Conservation (phyloP, 2,797 vertebrate species). For the Gallinago solitaria region DNA sequence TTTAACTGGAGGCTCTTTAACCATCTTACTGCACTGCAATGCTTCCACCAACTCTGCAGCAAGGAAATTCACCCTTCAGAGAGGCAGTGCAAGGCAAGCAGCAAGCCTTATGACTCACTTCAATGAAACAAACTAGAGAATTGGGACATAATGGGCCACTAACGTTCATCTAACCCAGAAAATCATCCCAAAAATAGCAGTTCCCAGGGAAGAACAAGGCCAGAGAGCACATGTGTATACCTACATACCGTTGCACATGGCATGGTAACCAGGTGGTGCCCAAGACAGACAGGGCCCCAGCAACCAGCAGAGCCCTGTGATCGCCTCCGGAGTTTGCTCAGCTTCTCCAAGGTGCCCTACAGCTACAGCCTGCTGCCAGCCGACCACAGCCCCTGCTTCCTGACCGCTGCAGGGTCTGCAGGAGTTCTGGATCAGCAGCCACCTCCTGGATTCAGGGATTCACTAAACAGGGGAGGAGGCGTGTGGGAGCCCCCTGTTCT, state of each 20-base stretch:
- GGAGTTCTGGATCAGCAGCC: not conserved
- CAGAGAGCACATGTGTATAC: rapidly evolving
- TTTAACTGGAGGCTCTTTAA: not conserved
- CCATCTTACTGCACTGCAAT: not conserved
- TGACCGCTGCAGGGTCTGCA: not conserved
- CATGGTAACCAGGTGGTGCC: not conserved
- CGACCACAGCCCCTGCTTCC: not conserved
- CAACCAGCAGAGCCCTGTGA: not conserved
- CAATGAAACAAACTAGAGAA: not conserved
- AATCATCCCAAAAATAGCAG: not conserved
- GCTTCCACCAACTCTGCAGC: not conserved
- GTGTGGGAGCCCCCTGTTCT: not conserved
- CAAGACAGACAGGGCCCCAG: not conserved
- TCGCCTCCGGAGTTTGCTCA: rapidly evolving
- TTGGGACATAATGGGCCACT: not conserved
- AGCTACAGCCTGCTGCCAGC: rapidly evolving
- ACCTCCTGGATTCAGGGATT: not conserved
- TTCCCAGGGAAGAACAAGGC: not conserved
- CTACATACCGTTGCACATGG: rapidly evolving
- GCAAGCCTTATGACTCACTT: not conserved
- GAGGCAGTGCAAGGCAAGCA: not conserved
- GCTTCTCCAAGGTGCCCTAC: rapidly evolving
- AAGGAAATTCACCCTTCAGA: not conserved
- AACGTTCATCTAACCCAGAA: not conserved
- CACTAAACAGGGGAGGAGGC: not conserved